These are phyloP conservation scores for Cheilosia vernalis DNA, from an alignment of 2,888 invertebrate species.

Conservation along the genomic window DNA sequence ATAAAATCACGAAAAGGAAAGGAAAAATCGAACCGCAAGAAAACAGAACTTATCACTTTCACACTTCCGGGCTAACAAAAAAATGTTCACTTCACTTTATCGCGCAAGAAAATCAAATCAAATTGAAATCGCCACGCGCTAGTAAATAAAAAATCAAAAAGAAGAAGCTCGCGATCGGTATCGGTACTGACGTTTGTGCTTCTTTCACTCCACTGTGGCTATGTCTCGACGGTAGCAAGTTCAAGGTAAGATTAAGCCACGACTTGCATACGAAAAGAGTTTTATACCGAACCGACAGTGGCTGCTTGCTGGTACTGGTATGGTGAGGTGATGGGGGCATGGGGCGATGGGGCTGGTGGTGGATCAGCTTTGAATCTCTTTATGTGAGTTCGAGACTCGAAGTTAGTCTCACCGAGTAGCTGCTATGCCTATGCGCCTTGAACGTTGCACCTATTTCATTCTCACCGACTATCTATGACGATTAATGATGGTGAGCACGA, in stretches of 20 bases:
- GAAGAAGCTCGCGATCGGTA: constrained; percentile 35
- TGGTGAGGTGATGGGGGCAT: not conserved
- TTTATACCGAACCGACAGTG: constrained; percentile 79
- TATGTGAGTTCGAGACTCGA: constrained; percentile 60
- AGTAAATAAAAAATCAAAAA: not conserved
- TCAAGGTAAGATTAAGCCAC: constrained; percentile 83
- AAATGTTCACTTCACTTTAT: constrained; percentile 53
- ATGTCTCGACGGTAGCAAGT: constrained; percentile 79
- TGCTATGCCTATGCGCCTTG: not conserved
- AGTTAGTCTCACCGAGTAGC: constrained; percentile 32
- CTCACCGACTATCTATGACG: not conserved
- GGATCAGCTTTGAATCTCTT: constrained; percentile 46
- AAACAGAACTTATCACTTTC: constrained; percentile 57
- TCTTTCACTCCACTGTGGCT: constrained; percentile 10
- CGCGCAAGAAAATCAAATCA: constrained; percentile 29
- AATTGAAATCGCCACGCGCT: constrained; percentile 4
- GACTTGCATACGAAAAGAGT: constrained; percentile 83
- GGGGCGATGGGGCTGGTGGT: constrained; percentile 1
- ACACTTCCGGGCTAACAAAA: constrained; percentile 52
- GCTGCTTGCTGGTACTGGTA: not conserved
- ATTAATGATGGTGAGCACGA: constrained; percentile 10
- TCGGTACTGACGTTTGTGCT: too few species aligned
- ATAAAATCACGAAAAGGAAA: constrained; percentile 3
- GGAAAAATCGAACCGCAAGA: constrained; percentile 6
- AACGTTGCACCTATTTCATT: constrained; percentile 34